Conservation (phyloP, 1,140 invertebrate species). For the Bombus turneri region DNA sequence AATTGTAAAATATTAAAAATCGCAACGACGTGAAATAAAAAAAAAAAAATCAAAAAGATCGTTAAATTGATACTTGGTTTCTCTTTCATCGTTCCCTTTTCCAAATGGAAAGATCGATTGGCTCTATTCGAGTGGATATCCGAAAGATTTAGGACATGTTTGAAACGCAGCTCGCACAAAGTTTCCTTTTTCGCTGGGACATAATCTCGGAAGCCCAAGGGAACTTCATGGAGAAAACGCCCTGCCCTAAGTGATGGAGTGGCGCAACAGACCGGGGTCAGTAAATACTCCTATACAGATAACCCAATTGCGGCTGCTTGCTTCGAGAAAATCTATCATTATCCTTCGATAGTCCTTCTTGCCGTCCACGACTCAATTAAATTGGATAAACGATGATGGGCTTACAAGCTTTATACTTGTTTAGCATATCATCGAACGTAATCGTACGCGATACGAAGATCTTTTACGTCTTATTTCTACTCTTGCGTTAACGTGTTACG, state of each 20-base stretch:
- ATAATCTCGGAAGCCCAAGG: conserved; percentile 56
- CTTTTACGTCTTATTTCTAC: neutral
- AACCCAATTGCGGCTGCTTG: conserved; percentile 52
- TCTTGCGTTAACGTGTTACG: too few relatives aligned
- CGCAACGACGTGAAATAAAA: neutral
- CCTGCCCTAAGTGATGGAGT: conserved; percentile 64
- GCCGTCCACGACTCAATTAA: conserved; percentile 33
- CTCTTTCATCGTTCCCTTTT: neutral
- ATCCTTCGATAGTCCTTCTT: conserved; percentile 57
- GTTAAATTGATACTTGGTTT: neutral
- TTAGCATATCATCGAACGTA: neutral
- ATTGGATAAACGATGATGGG: conserved; percentile 37
- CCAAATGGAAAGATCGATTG: conserved; percentile 39
- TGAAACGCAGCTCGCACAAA: conserved; percentile 23
- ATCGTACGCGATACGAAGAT: neutral
- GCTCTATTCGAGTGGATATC: conserved; percentile 19
- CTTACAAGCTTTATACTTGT: neutral
- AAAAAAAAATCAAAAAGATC: neutral
- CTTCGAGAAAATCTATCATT: conserved; percentile 61
- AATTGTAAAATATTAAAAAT: neutral
- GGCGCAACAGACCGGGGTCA: conserved; percentile 32
- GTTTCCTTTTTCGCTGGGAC: conserved; percentile 48
- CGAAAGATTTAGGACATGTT: conserved; percentile 44
- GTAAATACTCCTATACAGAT: conserved; percentile 51
- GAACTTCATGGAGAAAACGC: conserved; percentile 48